Evolutionary conservation across 2,888 invertebrate genomes (phyloP), one percentile per base, ranked within the genome.

Genomic region (Mimumesa dahlbomi): DNA sequence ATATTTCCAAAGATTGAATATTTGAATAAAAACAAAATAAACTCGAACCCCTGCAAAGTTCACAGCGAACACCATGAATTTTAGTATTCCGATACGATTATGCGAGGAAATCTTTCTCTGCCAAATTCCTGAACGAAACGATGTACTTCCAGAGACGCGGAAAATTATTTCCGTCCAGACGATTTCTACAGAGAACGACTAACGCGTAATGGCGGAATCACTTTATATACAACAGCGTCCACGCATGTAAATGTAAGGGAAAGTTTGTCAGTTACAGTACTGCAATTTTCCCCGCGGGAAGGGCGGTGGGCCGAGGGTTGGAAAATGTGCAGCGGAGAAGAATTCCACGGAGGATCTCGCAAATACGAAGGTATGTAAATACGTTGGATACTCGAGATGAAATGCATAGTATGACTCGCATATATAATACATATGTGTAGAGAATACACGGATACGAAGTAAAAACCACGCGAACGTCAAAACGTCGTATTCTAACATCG

Each of bases 251-350:
- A 57, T 53, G 52, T 38, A 40, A 50, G 7, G 16, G 53, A 68
- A 68, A 68, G 70, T 71, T 71, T 68, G 62, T 53, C 70, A 57
- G 52, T 62, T 63, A 62, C 62, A 56, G 48, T 49, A 36, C 34
- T 22, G 62, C 57, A 38, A 62, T 52, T 68, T 38, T 43, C 22
- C 13, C 7, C 14, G 31, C 1, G 11, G 38, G n/a, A 22, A 11
- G 22, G 21, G 22, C 2, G 9, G 29, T 11, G 14, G n/a, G n/a
- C 9, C 22, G 13, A 2, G 11, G 21, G 0, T 1, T 4, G 16
- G 43, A 40, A 40, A 40, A 52, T 52, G 52, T 7, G 46, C 46
- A n/a, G 11, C 9, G 11, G 43, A 40, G 58, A 65, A 65, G 58
- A 54, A 69, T 72, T 45, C 53, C 62, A 7, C 14, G 43, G 62